These are phyloP conservation scores for Stegophylla sp. DNA, from an alignment of 2,888 invertebrate species.

Conservation along the genomic window DNA sequence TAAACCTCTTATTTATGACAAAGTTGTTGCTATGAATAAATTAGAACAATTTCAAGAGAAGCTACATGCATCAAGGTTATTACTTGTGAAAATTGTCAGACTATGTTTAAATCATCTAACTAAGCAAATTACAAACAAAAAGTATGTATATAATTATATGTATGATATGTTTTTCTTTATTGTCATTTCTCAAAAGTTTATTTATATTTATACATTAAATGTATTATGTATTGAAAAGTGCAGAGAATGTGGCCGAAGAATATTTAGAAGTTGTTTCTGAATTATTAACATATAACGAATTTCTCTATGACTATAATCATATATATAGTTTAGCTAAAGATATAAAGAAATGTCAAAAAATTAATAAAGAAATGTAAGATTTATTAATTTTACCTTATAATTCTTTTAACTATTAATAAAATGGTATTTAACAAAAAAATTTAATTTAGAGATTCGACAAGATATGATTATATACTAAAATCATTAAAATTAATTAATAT, in stretches of 20 bases:
- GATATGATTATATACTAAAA: slow-evolving; percentile 50
- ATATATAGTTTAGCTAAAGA: slow-evolving; percentile 27
- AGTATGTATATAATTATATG: slow-evolving; percentile 24
- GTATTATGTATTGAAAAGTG: slow-evolving; percentile 2
- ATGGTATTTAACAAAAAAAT: background rate
- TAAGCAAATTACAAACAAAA: slow-evolving; percentile 8
- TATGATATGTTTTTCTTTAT: background rate
- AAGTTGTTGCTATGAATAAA: slow-evolving; percentile 23
- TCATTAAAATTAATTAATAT: slow-evolving; percentile 46
- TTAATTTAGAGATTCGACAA: slow-evolving; percentile 30
- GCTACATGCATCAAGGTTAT: slow-evolving; percentile 40
- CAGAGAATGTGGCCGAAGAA: slow-evolving; percentile 17
- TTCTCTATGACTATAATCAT: slow-evolving; percentile 35
- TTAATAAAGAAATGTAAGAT: slow-evolving; percentile 26
- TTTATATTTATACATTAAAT: too few species aligned
- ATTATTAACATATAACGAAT: slow-evolving; percentile 44
- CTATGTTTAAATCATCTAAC: slow-evolving; percentile 34
- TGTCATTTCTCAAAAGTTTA: background rate
- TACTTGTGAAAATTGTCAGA: slow-evolving; percentile 29
- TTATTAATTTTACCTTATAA: background rate
- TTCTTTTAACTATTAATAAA: background rate
- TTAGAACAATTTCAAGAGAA: slow-evolving; percentile 41
- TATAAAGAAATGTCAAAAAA: slow-evolving; percentile 38
- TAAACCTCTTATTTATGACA: slow-evolving; percentile 40
- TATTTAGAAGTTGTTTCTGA: slow-evolving; percentile 44